phyloP scores from a whole-genome alignment of 1,140 invertebrate genomes.

The Drosophila asahinai region DNA sequence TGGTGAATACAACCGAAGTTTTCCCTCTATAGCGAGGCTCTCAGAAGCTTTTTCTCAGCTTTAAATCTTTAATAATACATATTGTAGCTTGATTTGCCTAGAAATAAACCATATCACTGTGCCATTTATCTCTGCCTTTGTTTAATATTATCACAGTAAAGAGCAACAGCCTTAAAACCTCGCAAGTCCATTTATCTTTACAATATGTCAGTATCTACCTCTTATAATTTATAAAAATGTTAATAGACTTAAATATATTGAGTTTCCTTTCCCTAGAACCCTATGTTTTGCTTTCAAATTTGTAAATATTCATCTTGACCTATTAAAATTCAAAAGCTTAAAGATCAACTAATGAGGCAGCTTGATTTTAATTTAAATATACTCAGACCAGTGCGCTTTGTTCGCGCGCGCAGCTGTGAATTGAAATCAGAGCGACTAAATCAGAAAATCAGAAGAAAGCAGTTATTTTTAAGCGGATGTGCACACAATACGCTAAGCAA shows the following conservation, averaged over 20 bases:
- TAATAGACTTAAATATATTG: too few relatives aligned
- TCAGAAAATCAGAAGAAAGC: conserved; percentile 59
- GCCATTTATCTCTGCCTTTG: neutral
- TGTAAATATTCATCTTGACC: conserved; percentile 1
- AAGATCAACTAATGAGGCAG: neutral
- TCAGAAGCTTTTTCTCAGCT: neutral
- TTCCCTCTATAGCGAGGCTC: too few relatives aligned
- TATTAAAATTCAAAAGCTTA: conserved; percentile 24
- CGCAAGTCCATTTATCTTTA: conserved; percentile 1
- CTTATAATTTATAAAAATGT: neutral
- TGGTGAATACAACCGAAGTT: neutral
- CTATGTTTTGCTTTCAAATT: neutral
- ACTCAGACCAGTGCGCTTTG: conserved; percentile 15
- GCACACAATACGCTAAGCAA: conserved; percentile 33
- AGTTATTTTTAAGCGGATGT: conserved; percentile 65
- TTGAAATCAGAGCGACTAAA: conserved; percentile 41
- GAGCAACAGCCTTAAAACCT: neutral
- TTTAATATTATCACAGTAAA: neutral
- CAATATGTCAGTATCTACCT: neutral
- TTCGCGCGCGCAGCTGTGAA: conserved; percentile 21
- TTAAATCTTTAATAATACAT: neutral
- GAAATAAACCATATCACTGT: neutral
- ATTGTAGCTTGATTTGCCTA: neutral
- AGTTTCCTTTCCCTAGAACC: neutral
- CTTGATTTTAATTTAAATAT: conserved; percentile 10